Evolutionary conservation across 2,888 invertebrate species (phyloP).

Genomic region (Mycalesis mineus): DNA sequence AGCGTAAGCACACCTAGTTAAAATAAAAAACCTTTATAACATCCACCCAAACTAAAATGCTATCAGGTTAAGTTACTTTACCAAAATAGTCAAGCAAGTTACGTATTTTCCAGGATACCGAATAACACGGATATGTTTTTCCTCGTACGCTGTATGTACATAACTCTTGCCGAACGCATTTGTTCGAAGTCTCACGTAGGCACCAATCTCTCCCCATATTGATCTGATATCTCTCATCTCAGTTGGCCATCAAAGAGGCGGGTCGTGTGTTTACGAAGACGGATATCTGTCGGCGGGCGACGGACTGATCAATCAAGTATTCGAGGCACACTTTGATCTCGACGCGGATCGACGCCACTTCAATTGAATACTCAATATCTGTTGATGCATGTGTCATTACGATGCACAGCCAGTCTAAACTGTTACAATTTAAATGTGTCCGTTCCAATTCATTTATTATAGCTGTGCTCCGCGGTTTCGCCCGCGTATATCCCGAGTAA

Average conservation of each 20-base stretch:
- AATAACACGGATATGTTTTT: background rate
- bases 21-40: too few species aligned
- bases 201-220: slow-evolving; percentile 18
- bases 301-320: slow-evolving; percentile 16
- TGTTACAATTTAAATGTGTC: background rate
- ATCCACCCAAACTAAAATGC: too few species aligned
- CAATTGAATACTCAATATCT: slow-evolving; percentile 22
- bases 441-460: too few species aligned
- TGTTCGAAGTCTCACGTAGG: slow-evolving; percentile 15
- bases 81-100: too few species aligned
- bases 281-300: slow-evolving; percentile 20
- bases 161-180: slow-evolving; percentile 10
- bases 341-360: slow-evolving; percentile 16
- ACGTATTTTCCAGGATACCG: too few species aligned
- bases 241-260: slow-evolving; percentile 14
- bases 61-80: too few species aligned
- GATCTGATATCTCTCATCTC: slow-evolving; percentile 15
- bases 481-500: too few species aligned
- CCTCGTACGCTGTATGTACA: background rate
- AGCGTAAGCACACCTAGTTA: too few species aligned
- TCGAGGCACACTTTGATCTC: slow-evolving; percentile 26
- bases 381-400: slow-evolving; percentile 5
- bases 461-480: too few species aligned
- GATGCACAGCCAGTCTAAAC: background rate
- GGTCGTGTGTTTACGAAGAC: slow-evolving; percentile 21